Percentiles rank a stretch among this genome's conserved stretches.
Conservation (phyloP, 2,113 vertebrate genomes). For the Coregonus clupeaformis region DNA sequence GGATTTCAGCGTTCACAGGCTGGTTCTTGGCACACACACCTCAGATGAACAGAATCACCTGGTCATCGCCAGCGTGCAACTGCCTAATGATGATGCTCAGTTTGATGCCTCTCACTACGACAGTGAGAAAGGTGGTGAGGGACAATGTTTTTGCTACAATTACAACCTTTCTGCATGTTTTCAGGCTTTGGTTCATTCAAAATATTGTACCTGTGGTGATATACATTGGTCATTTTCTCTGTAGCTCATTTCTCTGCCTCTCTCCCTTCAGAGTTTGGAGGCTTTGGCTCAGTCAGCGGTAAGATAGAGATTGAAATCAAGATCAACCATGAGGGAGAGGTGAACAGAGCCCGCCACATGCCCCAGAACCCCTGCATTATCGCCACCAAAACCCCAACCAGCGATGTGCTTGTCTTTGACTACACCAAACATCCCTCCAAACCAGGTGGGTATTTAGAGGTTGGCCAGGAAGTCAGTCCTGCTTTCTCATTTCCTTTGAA, state of each 20-base stretch:
- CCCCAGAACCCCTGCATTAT: conserved; percentile 98
- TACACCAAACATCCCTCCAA: conserved; percentile 99
- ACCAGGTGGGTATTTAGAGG: conserved; percentile 75
- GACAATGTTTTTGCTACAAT: not conserved
- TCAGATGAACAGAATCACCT: conserved; percentile 98
- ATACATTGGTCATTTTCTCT: not conserved
- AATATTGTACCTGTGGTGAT: not conserved
- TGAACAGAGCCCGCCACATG: conserved; percentile 98
- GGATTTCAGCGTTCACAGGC: conserved; percentile 94
- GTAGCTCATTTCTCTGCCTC: not conserved
- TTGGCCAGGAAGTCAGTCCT: no score
- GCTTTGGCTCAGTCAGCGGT: conserved; percentile 97
- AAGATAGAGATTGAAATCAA: conserved; percentile 99
- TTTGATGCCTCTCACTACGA: conserved; percentile 98
- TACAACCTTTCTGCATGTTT: not conserved
- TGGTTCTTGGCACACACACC: conserved; percentile 95
- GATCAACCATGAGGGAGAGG: conserved; percentile 98
- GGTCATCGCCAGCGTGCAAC: conserved; percentile 94
- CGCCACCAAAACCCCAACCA: conserved; percentile 96
- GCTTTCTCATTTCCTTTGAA: not conserved
- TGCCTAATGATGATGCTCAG: conserved; percentile 96
- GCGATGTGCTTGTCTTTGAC: conserved; percentile 96
- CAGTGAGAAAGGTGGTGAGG: conserved; percentile 95
- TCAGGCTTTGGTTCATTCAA: not conserved
- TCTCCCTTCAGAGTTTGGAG: conserved; percentile 86